A percentile compares a stretch with the other conserved stretches of the same genome.
These are phyloP conservation scores for Neomicropteryx cornuta DNA, from an alignment of 1,140 invertebrate genomes.

Conservation along the genomic window DNA sequence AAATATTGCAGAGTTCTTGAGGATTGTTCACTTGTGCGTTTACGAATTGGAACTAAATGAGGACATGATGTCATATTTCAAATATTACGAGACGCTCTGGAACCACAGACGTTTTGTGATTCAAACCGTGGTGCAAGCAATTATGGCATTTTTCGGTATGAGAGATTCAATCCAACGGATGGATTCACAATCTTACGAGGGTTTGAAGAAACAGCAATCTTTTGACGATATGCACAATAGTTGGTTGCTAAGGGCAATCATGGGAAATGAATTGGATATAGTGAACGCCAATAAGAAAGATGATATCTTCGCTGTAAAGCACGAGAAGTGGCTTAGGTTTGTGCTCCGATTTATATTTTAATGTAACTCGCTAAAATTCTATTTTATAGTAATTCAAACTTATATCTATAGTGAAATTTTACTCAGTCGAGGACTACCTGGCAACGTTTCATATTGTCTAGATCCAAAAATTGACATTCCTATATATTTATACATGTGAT, in stretches of 20 bases:
- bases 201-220: too few species aligned
- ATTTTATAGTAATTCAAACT: too few species aligned
- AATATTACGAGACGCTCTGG: conserved; percentile 31
- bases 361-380: neutral
- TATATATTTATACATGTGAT: too few species aligned
- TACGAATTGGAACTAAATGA: conserved; percentile 25
- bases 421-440: too few species aligned
- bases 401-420: too few species aligned
- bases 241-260: conserved; percentile 26
- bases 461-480: too few species aligned
- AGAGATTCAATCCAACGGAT: too few species aligned
- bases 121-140: too few species aligned
- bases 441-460: too few species aligned
- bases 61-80: conserved; percentile 29
- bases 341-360: conserved; percentile 28
- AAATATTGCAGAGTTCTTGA: conserved; percentile 12
- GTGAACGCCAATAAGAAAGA: conserved; percentile 26
- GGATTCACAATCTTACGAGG: too few species aligned
- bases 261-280: conserved; percentile 29
- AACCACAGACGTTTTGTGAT: conserved; percentile 31
- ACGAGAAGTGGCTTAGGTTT: conserved; percentile 35
- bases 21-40: conserved; percentile 26
- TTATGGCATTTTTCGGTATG: too few species aligned
- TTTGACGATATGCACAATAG: conserved; percentile 29
- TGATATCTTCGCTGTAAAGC: conserved; percentile 30